Conservation (phyloP, 2,888 invertebrate species). For the Thymelicus lineola region DNA sequence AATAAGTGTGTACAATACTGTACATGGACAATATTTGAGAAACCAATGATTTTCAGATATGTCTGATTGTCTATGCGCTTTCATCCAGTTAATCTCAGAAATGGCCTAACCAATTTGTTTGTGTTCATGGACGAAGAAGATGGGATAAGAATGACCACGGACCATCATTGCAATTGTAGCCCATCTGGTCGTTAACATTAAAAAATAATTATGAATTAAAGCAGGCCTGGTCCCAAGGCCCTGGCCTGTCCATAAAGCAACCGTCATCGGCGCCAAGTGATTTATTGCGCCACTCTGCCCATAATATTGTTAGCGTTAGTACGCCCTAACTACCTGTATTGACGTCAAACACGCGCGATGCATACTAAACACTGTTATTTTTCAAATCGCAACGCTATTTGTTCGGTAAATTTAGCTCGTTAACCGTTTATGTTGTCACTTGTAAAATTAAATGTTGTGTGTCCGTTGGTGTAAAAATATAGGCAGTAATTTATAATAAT, state of each 20-base stretch:
- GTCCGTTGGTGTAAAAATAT: no score
- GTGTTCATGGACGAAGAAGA: no score
- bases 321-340: slow-evolving; percentile 54
- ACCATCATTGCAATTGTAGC: no score
- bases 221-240: slow-evolving; percentile 34
- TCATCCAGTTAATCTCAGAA: no score
- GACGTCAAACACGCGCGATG: slow-evolving; percentile 46
- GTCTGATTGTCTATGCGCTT: no score
- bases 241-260: slow-evolving; percentile 67
- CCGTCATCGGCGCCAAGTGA: slow-evolving; percentile 65
- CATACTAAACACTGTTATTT: slow-evolving; percentile 8
- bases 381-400: neutral
- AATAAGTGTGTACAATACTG: no score
- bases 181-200: neutral
- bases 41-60: no score
- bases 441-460: no score
- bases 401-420: neutral
- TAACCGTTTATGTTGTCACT: neutral
- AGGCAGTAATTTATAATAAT: no score
- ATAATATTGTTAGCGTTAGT: slow-evolving; percentile 68
- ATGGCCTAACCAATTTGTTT: no score
- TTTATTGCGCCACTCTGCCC: slow-evolving; percentile 70
- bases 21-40: no score
- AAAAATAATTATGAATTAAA: neutral
- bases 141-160: no score